Evolutionary conservation across 2,797 vertebrate genomes (phyloP), one percentile per base, ranked within the genome.

Genomic region (Antennarius maculatus): DNA sequence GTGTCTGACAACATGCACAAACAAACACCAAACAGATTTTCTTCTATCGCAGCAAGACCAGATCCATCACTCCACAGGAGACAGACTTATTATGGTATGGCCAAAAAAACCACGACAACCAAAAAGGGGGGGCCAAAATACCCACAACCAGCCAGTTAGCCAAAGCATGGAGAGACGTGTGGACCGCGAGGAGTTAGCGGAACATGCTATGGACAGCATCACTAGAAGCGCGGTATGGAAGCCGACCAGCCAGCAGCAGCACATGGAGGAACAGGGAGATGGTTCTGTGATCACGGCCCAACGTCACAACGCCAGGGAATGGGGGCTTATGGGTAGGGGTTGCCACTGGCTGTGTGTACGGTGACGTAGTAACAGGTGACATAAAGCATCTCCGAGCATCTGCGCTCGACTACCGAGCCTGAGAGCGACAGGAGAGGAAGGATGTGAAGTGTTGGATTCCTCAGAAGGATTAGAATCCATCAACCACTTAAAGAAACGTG

Each of bases 161-260:
- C 74, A 37, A 77, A 88, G 80, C 85, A 69, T 78, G 82, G 64
- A 74, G 77, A 72, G 88, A 61, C 75, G 52, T 53, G 73, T 52
- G 66, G 66, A 83, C 41, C 51, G 54, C 7, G 14, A 58, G 43
- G 29, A 54, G 66, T 61, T 64, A 70, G 77, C 55, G 61, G 75
- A 63, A 81, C 90, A 91, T 88, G 86, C 86, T 67, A 68, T 69
- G 57, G 59, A 80, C 54, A 54, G 17, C 6, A 23, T 61, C 59
- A 80, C 71, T 18, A 61, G 54, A 84, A 84, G 77, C 80, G 71
- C 46, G 23, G 23, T 13, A 73, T 77, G 74, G 54, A 84, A 52
- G 76, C 70, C 8, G 66, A 79, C 45, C 69, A 80, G 80, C 74
- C 56, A 58, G 56, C 54, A 65, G 43, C 54, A 71, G 71, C 56